Evolutionary conservation across 2,888 invertebrate species (phyloP), one percentile per base, ranked within the genome.

Genomic region (Thecophora atra): DNA sequence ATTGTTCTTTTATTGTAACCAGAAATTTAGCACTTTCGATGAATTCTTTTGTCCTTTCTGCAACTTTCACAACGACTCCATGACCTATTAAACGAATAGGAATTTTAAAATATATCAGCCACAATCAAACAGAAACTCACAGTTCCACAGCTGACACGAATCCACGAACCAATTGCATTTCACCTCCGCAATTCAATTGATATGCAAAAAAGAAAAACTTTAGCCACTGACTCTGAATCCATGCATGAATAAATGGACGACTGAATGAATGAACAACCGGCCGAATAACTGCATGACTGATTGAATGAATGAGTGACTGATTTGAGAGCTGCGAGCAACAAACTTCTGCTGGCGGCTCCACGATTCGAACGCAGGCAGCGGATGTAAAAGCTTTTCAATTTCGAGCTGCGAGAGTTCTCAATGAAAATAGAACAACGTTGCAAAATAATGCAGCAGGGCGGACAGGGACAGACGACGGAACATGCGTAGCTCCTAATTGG

Each of bases 171-270:
- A 44, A 64, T 64, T 64, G 42, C 21, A 24, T 13, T 13, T 52
- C 65, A 66, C 15, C 47, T 8, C 47, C 47, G 15, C 26, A 60
- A 60, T 6, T 64, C 64, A 17, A 64, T 64, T 21, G 47, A 28
- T 30, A 37, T 44, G 47, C 47, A 1, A 24, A 42, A 47, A 17
- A 60, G 17, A 30, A 60, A 60, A 60, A 60, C n/a, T 60, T 60
- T 30, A 60, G 28, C n/a, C 60, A 60, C 30, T 60, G 60, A 60
- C 24, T 56, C 30, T 60, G 60, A 60, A 24, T 56, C 21, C 11
- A n/a, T 67, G 30, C 1, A 28, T 21, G 30, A 70, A 28, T 54
- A 30, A 52, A 30, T 51, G 69, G 26, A 15, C n/a, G 13, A n/a
- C 15, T 47, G n/a, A 13, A 42, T 42, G 37, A 42, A 47, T 51